Conservation (phyloP, 35 echinoderm and acorn worm genomes). For the Holothuria glaberrima region DNA sequence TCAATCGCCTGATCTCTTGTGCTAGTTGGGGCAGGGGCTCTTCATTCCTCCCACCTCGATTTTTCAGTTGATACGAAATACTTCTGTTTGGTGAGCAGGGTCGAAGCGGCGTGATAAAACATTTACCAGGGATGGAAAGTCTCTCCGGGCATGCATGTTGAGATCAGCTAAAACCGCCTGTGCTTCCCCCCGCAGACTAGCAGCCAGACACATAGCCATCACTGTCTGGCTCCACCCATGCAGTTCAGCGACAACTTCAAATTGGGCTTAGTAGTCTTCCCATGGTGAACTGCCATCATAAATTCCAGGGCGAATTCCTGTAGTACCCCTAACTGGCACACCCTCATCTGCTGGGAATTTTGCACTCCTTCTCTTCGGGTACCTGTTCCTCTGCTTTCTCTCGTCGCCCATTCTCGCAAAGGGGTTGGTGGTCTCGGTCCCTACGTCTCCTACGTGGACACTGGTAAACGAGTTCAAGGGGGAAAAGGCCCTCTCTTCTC, state of each 20-base stretch:
- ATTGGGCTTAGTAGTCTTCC: slow-evolving; percentile 19
- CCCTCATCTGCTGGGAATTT: no score
- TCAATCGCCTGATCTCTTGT: not conserved
- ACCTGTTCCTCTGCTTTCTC: no score
- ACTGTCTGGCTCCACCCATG: not conserved
- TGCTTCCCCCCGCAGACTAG: slow-evolving; percentile 16
- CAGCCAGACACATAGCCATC: slow-evolving; percentile 7
- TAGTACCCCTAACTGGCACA: no score
- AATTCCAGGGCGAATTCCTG: no score
- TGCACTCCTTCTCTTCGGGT: no score
- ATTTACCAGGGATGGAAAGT: not conserved
- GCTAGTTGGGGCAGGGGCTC: not conserved
- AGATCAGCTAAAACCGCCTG: slow-evolving; percentile 1
- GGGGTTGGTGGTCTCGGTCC: no score
- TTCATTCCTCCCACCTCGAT: not conserved
- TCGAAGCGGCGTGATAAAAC: slow-evolving; percentile 3
- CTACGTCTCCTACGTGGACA: no score
- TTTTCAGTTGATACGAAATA: slow-evolving; percentile 6
- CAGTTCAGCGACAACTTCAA: slow-evolving; percentile 16
- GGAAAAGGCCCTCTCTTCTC: no score
- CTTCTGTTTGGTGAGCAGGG: not conserved
- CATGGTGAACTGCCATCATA: not conserved
- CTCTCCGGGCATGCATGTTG: not conserved
- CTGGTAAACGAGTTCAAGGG: no score
- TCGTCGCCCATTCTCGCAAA: no score